A percentile compares a stretch with the other conserved stretches of the same genome.
These are phyloP conservation scores for Homarus gammarus DNA, from an alignment of 2,888 invertebrate species.

Conservation along the genomic window DNA sequence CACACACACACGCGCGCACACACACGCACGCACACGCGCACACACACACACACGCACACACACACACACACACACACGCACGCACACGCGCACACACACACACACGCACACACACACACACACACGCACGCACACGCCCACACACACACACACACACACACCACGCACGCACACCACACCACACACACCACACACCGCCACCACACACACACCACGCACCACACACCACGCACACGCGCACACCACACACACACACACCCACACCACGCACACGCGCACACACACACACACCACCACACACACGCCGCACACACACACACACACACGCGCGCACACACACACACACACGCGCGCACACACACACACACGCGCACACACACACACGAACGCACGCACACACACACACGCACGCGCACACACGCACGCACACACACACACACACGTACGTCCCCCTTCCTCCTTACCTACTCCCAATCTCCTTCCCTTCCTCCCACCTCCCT, in stretches of 20 bases:
- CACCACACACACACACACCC: too few species aligned
- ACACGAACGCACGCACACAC: background rate
- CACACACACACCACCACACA: too few species aligned
- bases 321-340: too few species aligned
- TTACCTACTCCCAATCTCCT: too few species aligned
- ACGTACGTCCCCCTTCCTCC: too few species aligned
- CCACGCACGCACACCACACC: conserved; percentile 3
- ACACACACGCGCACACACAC: too few species aligned
- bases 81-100: conserved; percentile 8
- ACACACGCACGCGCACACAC: too few species aligned
- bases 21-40: background rate
- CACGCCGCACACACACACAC: too few species aligned
- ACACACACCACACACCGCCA: conserved; percentile 4
- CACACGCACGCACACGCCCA: background rate
- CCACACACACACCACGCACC: conserved; percentile 4
- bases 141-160: background rate
- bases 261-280: too few species aligned
- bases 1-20: background rate
- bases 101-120: conserved; percentile 15
- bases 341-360: too few species aligned
- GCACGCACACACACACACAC: too few species aligned
- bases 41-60: conserved; percentile 13
- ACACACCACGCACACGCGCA: conserved; percentile 4
- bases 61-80: conserved; percentile 3
- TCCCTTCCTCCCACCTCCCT: too few species aligned